Evolutionary conservation across 2,797 vertebrate genomes (phyloP).

Genomic region (Coendou prehensilis): DNA sequence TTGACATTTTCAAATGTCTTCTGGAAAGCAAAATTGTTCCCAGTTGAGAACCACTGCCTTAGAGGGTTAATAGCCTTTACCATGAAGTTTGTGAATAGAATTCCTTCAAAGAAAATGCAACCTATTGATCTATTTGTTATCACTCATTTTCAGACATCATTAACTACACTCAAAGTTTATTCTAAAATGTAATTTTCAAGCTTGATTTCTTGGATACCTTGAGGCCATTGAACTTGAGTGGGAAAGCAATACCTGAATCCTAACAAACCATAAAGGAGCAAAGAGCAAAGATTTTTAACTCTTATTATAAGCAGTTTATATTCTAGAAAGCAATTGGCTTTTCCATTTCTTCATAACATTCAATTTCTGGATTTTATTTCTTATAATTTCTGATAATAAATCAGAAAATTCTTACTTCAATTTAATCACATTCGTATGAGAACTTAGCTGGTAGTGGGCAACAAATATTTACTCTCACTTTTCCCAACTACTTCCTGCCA

Average conservation of each 20-base stretch:
- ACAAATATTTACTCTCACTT: neutral
- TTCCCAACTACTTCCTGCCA: neutral
- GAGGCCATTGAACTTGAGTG: neutral
- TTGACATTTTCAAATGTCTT: conserved; percentile 3
- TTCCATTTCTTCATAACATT: neutral
- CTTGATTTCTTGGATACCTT: conserved; percentile 18
- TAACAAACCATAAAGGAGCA: neutral
- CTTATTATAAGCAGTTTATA: neutral
- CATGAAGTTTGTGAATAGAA: neutral
- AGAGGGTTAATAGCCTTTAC: neutral
- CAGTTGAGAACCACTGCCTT: neutral
- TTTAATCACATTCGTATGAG: neutral
- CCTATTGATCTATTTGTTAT: conserved; percentile 43
- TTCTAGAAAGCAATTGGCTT: conserved; percentile 35
- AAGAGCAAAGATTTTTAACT: neutral
- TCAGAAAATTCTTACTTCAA: conserved; percentile 52
- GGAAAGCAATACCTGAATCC: neutral
- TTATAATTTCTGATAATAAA: conserved; percentile 42
- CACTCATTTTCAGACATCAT: conserved; percentile 36
- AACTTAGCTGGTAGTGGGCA: neutral
- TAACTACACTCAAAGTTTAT: conserved; percentile 8
- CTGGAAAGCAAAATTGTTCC: neutral
- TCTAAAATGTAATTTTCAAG: conserved; percentile 39
- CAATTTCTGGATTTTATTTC: conserved; percentile 47
- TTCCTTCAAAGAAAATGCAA: conserved; percentile 41